phyloP scores from a whole-genome alignment of 2,113 vertebrate species.

The Oryzias curvinotus region DNA sequence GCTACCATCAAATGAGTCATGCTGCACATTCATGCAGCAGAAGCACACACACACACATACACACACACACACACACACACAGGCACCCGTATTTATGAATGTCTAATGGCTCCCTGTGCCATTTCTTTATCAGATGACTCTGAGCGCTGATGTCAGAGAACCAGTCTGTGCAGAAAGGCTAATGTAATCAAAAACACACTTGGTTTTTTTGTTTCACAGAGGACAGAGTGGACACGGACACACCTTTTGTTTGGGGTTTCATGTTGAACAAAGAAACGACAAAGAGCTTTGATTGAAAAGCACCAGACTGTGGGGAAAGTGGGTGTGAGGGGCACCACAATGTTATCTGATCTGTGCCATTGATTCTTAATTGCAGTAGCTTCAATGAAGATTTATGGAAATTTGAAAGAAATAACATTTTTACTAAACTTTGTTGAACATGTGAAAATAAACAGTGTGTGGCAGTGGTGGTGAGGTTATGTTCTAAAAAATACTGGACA shows the following conservation, averaged over 20 bases:
- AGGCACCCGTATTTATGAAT: constrained; percentile 44
- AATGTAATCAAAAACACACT: constrained; percentile 53
- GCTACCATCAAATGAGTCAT: constrained; percentile 22
- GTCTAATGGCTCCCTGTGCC: constrained; percentile 6
- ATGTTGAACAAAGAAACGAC: constrained; percentile 17
- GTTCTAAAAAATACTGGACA: no score
- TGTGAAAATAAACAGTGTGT: no score
- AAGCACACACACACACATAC: constrained; percentile 8
- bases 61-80: constrained; percentile 8
- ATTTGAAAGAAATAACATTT: no score
- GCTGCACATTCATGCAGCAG: constrained; percentile 1
- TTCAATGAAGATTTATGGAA: no score
- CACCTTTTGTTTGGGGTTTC: constrained; percentile 18
- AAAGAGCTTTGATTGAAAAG: constrained; percentile 3
- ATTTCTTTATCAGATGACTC: constrained; percentile 34
- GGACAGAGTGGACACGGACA: constrained; percentile 8
- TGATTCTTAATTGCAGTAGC: no score
- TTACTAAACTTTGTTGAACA: not conserved
- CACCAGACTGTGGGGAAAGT: constrained; percentile 7
- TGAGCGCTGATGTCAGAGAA: constrained; percentile 59
- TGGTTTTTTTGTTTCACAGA: constrained; percentile 32
- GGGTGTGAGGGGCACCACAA: constrained; percentile 5
- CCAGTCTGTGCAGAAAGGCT: constrained; percentile 58
- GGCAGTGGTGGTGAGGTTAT: no score
- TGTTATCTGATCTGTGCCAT: constrained; percentile 28